A percentile compares a stretch with the other conserved stretches of the same genome.
Conservation (phyloP, 2,113 vertebrate species). For the Rhynchopsitta pachyrhyncha region DNA sequence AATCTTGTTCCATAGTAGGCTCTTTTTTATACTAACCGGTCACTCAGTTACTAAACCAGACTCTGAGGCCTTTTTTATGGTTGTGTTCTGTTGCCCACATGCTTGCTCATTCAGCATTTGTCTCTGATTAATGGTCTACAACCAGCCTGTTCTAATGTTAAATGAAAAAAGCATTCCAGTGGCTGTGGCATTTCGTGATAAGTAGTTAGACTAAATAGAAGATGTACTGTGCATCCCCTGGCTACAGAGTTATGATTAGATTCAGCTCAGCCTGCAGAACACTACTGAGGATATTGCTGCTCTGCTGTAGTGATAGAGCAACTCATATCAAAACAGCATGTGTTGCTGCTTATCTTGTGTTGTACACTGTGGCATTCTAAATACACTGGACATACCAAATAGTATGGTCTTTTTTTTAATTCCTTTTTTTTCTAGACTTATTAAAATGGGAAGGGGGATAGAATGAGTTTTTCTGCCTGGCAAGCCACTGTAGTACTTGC, state of each 20-base stretch:
- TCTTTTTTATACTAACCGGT: background rate
- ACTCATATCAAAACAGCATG: background rate
- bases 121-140: slow-evolving; percentile 12
- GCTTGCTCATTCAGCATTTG: background rate
- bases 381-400: background rate
- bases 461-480: background rate
- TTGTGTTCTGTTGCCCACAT: background rate
- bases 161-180: background rate
- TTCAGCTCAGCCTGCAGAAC: slow-evolving; percentile 1
- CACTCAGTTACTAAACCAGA: background rate
- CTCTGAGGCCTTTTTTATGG: background rate
- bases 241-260: slow-evolving; percentile 38
- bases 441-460: background rate
- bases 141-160: slow-evolving; percentile 16
- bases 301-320: slow-evolving; percentile 1
- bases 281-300: slow-evolving; percentile 9
- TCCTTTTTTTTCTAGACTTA: background rate
- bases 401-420: background rate
- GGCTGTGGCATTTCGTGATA: slow-evolving; percentile 57
- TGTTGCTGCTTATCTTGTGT: slow-evolving; percentile 18
- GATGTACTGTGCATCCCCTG: slow-evolving; percentile 19
- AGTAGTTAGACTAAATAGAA: slow-evolving; percentile 56
- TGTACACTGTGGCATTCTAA: background rate
- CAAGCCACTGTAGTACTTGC: background rate
- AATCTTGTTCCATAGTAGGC: background rate